A percentile compares a stretch with the other conserved stretches of the same genome.
Evolutionary conservation across 1,140 invertebrate species (phyloP).

Genomic region (Drosophila truncata): DNA sequence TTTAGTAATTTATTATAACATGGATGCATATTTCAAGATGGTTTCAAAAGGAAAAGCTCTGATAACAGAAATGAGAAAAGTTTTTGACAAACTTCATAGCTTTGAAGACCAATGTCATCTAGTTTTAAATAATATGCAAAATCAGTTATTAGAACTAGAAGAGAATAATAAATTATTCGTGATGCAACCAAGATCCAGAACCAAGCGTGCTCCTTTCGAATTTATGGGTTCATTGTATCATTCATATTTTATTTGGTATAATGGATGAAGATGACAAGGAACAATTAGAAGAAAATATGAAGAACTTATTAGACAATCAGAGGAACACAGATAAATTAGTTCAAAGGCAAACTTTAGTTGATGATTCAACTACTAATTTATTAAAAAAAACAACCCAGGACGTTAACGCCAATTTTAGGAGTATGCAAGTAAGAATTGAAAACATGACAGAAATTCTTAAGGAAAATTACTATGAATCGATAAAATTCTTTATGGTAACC

Average conservation of each 20-base stretch:
- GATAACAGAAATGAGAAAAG: not conserved
- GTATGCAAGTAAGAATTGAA: not conserved
- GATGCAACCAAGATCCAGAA: not conserved
- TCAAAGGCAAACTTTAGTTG: not conserved
- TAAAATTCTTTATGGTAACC: no score
- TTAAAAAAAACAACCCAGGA: not conserved
- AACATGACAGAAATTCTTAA: no score
- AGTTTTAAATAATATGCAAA: conserved; percentile 9
- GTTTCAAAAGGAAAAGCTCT: not conserved
- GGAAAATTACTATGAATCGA: no score
- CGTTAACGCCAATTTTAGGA: not conserved
- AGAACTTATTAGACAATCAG: conserved; percentile 2
- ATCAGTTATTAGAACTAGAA: not conserved
- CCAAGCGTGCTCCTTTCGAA: not conserved
- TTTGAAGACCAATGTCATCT: conserved; percentile 1
- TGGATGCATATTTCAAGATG: conserved; percentile 8
- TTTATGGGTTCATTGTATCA: conserved; percentile 2
- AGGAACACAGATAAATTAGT: not conserved
- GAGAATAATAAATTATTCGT: conserved; percentile 1
- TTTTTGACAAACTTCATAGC: conserved; percentile 1
- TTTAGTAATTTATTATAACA: not conserved
- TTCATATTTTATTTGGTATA: not conserved
- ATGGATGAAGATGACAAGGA: not conserved
- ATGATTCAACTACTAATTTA: conserved; percentile 1
- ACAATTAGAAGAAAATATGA: conserved; percentile 1